Evolutionary conservation across 1,140 invertebrate species (phyloP).

Genomic region (Scaptomyza pallida): DNA sequence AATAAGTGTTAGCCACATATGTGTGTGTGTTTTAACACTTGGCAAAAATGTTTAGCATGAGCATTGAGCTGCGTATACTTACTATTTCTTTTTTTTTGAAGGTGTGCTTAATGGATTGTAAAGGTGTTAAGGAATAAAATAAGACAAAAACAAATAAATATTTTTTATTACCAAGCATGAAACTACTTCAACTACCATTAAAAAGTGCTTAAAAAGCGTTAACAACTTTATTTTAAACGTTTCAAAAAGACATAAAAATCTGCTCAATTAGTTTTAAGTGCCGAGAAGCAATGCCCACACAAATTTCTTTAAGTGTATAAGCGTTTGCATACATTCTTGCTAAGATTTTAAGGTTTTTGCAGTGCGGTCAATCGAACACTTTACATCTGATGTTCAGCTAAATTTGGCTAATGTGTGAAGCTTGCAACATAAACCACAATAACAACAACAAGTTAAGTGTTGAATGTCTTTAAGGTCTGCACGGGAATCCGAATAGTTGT

Average conservation of each 20-base stretch:
- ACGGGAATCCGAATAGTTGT: slow-evolving; percentile 22
- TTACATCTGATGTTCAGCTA: slow-evolving; percentile 54
- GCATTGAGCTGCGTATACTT: neutral
- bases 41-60: neutral
- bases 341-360: neutral
- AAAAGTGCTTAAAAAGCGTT: too few species aligned
- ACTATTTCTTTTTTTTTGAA: neutral
- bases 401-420: slow-evolving; percentile 66
- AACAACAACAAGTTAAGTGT: slow-evolving; percentile 29
- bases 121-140: slow-evolving; percentile 2
- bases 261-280: neutral
- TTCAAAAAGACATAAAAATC: too few species aligned
- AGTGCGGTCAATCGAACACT: slow-evolving; percentile 37
- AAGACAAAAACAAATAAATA: too few species aligned
- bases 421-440: slow-evolving; percentile 60
- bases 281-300: too few species aligned
- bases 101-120: slow-evolving; percentile 2
- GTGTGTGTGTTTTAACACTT: slow-evolving; percentile 25
- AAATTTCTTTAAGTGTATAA: slow-evolving; percentile 27
- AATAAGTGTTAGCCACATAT: neutral
- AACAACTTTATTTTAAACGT: too few species aligned
- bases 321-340: neutral
- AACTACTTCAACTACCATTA: too few species aligned
- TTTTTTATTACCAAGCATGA: too few species aligned
- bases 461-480: slow-evolving; percentile 40